Conservation (phyloP, 2,888 invertebrate species). For the Athalia rosae region DNA sequence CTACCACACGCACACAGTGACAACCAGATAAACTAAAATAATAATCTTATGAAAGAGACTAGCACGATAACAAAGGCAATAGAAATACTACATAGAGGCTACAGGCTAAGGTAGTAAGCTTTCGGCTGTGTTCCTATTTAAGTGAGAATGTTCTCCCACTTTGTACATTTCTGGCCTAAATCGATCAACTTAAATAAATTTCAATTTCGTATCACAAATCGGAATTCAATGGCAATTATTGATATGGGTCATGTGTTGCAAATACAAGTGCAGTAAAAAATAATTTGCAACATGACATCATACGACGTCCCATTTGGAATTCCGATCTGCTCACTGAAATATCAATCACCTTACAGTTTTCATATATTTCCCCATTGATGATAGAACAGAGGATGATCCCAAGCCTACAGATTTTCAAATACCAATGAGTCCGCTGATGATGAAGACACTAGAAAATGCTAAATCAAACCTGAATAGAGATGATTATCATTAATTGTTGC, state of each 20-base stretch:
- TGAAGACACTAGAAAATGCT: not conserved
- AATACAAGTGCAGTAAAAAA: not conserved
- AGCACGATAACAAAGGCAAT: conserved; percentile 51
- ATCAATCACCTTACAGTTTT: not conserved
- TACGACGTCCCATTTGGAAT: not conserved
- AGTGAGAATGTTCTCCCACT: conserved; percentile 54
- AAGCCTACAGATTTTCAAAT: conserved; percentile 1
- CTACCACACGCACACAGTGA: conserved; percentile 64
- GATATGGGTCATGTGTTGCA: not conserved
- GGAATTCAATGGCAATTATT: not conserved
- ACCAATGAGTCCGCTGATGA: conserved; percentile 3
- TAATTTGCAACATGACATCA: not conserved
- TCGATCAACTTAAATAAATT: conserved; percentile 26
- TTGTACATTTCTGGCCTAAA: conserved; percentile 45
- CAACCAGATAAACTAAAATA: conserved; percentile 49
- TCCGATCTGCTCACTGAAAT: conserved; percentile 11
- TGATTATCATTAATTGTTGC: not conserved
- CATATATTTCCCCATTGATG: not conserved
- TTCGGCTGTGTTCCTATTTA: conserved; percentile 68
- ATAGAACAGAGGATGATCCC: conserved; percentile 2
- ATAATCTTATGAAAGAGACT: conserved; percentile 55
- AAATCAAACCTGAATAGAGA: not conserved
- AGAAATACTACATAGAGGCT: conserved; percentile 71
- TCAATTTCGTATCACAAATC: conserved; percentile 22
- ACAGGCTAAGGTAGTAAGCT: conserved; percentile 74